Evolutionary conservation across 2,888 invertebrate genomes (phyloP).

Genomic region (Catocala fraxini): DNA sequence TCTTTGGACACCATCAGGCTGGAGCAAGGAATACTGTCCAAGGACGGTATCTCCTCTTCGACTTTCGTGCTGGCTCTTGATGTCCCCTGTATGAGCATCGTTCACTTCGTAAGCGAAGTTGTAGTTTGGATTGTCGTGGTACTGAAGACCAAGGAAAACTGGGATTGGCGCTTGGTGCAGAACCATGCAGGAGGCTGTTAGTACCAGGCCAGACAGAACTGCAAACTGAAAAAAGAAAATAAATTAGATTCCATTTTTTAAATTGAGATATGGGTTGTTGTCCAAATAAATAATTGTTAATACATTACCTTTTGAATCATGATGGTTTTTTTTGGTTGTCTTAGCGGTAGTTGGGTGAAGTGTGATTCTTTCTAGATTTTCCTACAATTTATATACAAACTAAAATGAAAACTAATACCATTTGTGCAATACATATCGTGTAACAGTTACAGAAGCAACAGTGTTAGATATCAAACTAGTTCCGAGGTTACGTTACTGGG

Average conservation of each 20-base stretch:
- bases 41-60: constrained; percentile 83
- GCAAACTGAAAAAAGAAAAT: constrained; percentile 52
- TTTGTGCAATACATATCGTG: constrained; percentile 73
- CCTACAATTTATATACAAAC: constrained; percentile 76
- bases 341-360: constrained; percentile 45
- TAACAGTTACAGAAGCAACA: constrained; percentile 69
- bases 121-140: constrained; percentile 75
- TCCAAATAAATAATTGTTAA: constrained; percentile 4
- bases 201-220: constrained; percentile 61
- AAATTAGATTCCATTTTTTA: no score
- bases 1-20: constrained; percentile 86
- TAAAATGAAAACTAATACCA: constrained; percentile 78
- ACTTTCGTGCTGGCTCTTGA: constrained; percentile 85
- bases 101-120: constrained; percentile 87
- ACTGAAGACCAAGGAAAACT: constrained; percentile 50
- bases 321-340: constrained; percentile 35
- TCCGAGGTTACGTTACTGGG: constrained; percentile 15
- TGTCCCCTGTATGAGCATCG: constrained; percentile 84
- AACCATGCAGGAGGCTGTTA: constrained; percentile 72
- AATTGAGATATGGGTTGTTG: no score
- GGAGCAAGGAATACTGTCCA: constrained; percentile 85
- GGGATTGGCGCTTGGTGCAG: constrained; percentile 66
- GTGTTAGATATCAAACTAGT: constrained; percentile 51
- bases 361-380: constrained; percentile 63
- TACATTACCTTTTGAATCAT: constrained; percentile 73